Base-by-base conservation (phyloP, 2,888 invertebrate genomes). In the Mesorhabditis sp. region DNA sequence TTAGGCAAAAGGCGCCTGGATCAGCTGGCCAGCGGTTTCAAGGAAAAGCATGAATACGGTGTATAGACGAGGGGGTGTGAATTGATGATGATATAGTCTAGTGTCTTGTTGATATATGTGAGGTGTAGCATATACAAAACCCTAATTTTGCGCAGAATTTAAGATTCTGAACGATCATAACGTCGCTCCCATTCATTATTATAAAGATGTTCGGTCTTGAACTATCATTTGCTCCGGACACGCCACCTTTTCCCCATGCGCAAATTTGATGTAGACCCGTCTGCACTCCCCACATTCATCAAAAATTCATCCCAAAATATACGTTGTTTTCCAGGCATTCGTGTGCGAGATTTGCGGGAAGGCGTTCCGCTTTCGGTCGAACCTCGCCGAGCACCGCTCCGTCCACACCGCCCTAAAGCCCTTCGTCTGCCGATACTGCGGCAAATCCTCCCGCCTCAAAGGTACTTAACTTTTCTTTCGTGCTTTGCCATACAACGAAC, bases 261-360 rank as follows among this genome's bases (percentile, higher is more conserved):
- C 28, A 28, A 28, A 28, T 28, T 28, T 28, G 28, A 28, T 28
- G 28, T 28, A 28, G 28, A 28, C 28, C 28, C 28, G 28, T 28
- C 28, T 28, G 28, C 28, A 28, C 28, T 28, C 28, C 28, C 28
- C 66, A 10, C n/a, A n/a, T 66, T 15, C 28, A n/a, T 41, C 45
- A 68, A 65, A 43, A 28, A 68, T 5, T 62, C 41, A 62, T 5
- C 5, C 5, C 15, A 62, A 28, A 7, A 41, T 28, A 62, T 28
- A 62, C 15, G 41, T 13, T 43, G 7, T 43, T 71, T 76, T 80
- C 65, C 76, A 79, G 80, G 71, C 79, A 50, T 86, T 86, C 76
- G 79, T 85, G 63, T 86, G 86, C 73, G 86, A 86, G 75, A 86
- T 84, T 70, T 86, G 86, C 78, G 82, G 81, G 45, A 86, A 86